Evolutionary conservation across 1,140 invertebrate species (phyloP).

Genomic region (Calliopsis andreniformis): DNA sequence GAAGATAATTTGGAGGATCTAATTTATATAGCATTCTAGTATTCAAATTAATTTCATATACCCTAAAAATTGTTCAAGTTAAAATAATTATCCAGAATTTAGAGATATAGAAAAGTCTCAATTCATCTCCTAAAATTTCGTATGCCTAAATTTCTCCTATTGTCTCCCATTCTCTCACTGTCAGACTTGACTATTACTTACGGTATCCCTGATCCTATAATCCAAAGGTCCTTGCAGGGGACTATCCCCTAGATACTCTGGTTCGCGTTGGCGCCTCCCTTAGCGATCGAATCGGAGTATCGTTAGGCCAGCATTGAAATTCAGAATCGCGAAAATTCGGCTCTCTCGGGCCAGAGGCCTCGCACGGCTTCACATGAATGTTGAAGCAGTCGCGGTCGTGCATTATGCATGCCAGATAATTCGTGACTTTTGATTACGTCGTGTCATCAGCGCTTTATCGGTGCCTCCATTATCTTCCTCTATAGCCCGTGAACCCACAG

Average conservation of each 20-base stretch:
- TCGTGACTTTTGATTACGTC: constrained; percentile 74
- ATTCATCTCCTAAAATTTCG: no score
- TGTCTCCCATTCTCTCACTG: no score
- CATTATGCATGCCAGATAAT: constrained; percentile 73
- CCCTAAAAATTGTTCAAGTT: no score
- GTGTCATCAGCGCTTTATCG: constrained; percentile 72
- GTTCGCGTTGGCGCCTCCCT: neutral
- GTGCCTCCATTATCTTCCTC: constrained; percentile 56
- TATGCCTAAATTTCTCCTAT: no score
- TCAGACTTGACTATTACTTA: no score
- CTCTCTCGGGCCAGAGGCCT: constrained; percentile 41
- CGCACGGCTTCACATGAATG: constrained; percentile 60
- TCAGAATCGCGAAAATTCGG: constrained; percentile 30
- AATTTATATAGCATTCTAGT: no score
- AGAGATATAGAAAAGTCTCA: no score
- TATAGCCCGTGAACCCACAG: neutral
- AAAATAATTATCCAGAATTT: no score
- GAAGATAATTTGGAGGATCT: no score
- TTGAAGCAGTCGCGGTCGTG: constrained; percentile 64
- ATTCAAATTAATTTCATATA: no score
- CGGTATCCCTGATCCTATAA: no score
- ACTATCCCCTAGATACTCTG: no score
- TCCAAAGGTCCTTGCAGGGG: neutral
- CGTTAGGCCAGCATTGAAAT: constrained; percentile 5
- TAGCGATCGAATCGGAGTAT: neutral